These are phyloP conservation scores for Panopea generosa DNA, from an alignment of 2,888 invertebrate genomes.

Conservation along the genomic window DNA sequence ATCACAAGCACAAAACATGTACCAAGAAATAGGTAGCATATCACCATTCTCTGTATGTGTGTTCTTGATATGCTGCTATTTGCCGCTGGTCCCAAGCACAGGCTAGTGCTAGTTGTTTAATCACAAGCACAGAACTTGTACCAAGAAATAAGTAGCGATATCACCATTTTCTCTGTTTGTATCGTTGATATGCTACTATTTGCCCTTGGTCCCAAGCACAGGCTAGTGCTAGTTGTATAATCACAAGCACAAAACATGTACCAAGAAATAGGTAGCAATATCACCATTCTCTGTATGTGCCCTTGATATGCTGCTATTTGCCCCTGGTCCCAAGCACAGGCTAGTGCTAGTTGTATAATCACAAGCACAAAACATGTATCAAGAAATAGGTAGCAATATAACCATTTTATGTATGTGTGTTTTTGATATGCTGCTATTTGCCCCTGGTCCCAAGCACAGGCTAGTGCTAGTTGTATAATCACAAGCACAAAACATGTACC, in stretches of 20 bases:
- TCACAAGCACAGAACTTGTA: not conserved
- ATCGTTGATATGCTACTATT: too few relatives aligned
- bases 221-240: too few relatives aligned
- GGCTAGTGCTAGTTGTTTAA: conserved; percentile 4
- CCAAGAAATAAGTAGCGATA: too few relatives aligned
- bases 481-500: conserved; percentile 17
- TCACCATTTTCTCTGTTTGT: too few relatives aligned
- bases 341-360: not conserved
- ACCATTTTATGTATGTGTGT: not conserved
- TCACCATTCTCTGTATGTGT: not conserved
- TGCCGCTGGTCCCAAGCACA: not conserved
- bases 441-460: conserved; percentile 23
- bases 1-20: too few relatives aligned
- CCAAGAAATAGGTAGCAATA: too few relatives aligned
- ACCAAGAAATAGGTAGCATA: not conserved
- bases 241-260: too few relatives aligned
- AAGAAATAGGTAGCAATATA: conserved; percentile 14
- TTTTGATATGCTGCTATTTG: conserved; percentile 6
- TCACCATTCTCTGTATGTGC: too few relatives aligned
- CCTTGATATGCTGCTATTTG: too few relatives aligned
- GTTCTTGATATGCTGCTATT: not conserved
- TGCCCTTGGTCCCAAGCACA: too few relatives aligned
- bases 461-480: conserved; percentile 15
- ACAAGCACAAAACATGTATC: conserved; percentile 16
- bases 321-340: too few relatives aligned